Conservation (phyloP, 2,797 vertebrate species). For the Pangasius djambal region DNA sequence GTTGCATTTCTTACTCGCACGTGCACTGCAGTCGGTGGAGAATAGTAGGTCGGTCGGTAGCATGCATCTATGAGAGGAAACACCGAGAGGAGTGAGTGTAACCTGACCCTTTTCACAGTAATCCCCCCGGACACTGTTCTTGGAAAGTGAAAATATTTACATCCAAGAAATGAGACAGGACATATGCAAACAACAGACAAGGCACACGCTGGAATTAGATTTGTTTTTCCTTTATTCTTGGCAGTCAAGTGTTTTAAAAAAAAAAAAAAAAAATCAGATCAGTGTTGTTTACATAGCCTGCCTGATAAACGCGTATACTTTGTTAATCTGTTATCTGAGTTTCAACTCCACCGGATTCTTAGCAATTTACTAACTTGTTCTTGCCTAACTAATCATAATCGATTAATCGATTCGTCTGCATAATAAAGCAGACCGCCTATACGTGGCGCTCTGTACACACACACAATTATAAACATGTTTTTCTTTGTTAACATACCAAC, state of each 20-base stretch:
- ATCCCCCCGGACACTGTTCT: slow-evolving; percentile 59
- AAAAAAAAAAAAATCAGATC: no score
- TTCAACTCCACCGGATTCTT: background rate
- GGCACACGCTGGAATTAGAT: background rate
- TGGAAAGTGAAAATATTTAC: slow-evolving; percentile 60
- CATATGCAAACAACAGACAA: slow-evolving; percentile 39
- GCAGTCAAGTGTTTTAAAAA: no score
- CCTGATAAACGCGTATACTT: background rate
- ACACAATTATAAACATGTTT: no score
- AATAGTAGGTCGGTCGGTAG: background rate
- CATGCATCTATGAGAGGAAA: background rate
- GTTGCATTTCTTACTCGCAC: background rate
- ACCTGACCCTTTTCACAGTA: slow-evolving; percentile 56
- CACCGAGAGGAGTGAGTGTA: slow-evolving; percentile 45
- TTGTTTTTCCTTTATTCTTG: background rate
- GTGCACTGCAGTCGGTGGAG: background rate
- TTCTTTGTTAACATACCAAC: no score
- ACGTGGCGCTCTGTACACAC: no score
- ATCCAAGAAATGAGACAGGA: slow-evolving; percentile 44
- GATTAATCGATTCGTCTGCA: background rate
- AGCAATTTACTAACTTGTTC: background rate
- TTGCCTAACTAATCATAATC: background rate
- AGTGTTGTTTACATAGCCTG: background rate
- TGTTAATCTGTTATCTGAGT: background rate
- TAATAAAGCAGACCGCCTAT: no score